Conservation (phyloP, 1,140 invertebrate genomes). For the Mercenaria mercenaria region DNA sequence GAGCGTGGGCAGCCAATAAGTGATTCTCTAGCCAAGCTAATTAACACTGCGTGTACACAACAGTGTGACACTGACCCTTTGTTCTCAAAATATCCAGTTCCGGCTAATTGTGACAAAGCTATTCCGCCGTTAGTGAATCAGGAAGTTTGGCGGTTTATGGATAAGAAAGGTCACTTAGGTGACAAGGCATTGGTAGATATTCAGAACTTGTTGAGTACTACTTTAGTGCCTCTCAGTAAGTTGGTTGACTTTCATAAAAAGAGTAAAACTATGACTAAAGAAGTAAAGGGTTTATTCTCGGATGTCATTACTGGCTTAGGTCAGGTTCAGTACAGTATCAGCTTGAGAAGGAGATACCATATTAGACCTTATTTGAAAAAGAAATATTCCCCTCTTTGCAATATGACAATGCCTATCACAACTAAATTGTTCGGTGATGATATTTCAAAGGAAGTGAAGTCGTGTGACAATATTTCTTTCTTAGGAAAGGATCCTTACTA, state of each 20-base stretch:
- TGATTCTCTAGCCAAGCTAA: neutral
- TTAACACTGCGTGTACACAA: neutral
- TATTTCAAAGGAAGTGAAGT: neutral
- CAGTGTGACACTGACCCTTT: neutral
- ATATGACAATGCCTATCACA: neutral
- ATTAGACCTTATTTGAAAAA: slow-evolving; percentile 3
- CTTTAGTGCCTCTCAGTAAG: slow-evolving; percentile 1
- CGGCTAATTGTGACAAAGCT: neutral
- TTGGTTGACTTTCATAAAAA: neutral
- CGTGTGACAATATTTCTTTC: neutral
- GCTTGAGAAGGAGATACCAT: neutral
- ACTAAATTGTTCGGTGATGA: slow-evolving; percentile 2
- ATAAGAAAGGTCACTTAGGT: neutral
- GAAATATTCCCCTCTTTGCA: neutral
- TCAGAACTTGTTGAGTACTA: slow-evolving; percentile 14
- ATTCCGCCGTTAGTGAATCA: slow-evolving; percentile 11
- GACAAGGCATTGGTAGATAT: slow-evolving; percentile 33
- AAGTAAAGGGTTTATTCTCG: neutral
- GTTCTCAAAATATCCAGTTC: neutral
- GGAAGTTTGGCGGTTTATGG: slow-evolving; percentile 7
- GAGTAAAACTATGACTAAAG: neutral
- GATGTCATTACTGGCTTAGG: slow-evolving; percentile 11
- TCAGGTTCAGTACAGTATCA: neutral
- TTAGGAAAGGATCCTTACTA: neutral
- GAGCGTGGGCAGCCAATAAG: neutral